Evolutionary conservation across 2,888 invertebrate genomes (phyloP).

Genomic region (Drosophila dives): DNA sequence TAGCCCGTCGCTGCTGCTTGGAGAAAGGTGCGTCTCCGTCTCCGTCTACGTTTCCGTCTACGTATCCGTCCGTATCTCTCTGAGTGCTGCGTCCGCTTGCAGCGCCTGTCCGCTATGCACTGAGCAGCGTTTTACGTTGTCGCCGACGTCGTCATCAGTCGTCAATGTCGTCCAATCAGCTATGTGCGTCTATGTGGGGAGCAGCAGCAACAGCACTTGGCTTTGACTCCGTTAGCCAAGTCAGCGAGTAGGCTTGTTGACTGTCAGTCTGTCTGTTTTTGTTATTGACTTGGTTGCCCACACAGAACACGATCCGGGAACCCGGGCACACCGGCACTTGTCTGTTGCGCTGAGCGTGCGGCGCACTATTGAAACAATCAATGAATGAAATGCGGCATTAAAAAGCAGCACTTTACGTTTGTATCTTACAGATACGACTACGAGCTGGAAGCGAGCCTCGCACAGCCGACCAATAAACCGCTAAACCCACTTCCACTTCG

Average conservation of each 20-base stretch:
- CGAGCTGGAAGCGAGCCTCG: slow-evolving; percentile 31
- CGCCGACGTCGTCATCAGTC: slow-evolving; percentile 54
- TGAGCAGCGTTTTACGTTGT: slow-evolving; percentile 61
- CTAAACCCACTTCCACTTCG: slow-evolving; percentile 80
- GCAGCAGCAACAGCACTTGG: slow-evolving; percentile 57
- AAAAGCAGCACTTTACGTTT: slow-evolving; percentile 69
- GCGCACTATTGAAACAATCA: slow-evolving; percentile 81
- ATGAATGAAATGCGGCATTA: slow-evolving; percentile 82
- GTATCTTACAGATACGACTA: slow-evolving; percentile 67
- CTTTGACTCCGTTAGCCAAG: slow-evolving; percentile 81
- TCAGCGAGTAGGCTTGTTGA: slow-evolving; percentile 56
- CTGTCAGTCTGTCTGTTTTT: slow-evolving; percentile 8
- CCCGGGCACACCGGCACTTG: slow-evolving; percentile 64
- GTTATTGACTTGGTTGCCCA: slow-evolving; percentile 41
- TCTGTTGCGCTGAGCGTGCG: slow-evolving; percentile 73
- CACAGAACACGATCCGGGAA: slow-evolving; percentile 43
- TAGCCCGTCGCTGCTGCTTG: slow-evolving; percentile 40
- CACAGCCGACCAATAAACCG: slow-evolving; percentile 78
- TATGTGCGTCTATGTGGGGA: slow-evolving; percentile 43
- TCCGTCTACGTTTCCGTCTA: slow-evolving; percentile 35
- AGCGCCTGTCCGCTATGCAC: slow-evolving; percentile 81
- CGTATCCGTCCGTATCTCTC: background rate
- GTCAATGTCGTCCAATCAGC: slow-evolving; percentile 66
- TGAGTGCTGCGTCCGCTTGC: slow-evolving; percentile 74
- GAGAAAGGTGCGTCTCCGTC: slow-evolving; percentile 64